Conservation (phyloP, 2,113 vertebrate genomes). For the Nothocercus nigrocapillus region DNA sequence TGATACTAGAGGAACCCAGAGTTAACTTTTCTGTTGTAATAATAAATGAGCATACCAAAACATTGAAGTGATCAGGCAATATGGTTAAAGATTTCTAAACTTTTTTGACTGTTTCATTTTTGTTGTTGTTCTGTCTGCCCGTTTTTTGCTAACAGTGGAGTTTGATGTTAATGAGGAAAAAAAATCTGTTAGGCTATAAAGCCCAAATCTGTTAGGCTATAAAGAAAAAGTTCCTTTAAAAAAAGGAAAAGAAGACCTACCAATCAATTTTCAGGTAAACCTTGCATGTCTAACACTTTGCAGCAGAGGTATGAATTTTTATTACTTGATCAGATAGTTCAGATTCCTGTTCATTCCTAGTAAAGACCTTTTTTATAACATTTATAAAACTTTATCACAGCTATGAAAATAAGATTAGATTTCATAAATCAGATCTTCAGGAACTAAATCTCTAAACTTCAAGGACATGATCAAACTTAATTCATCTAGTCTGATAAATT, state of each 20-base stretch:
- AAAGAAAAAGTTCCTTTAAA: constrained; percentile 65
- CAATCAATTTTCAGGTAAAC: constrained; percentile 74
- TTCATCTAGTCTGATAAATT: constrained; percentile 38
- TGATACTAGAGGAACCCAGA: not conserved
- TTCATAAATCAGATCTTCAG: constrained; percentile 78
- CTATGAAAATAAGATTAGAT: constrained; percentile 82
- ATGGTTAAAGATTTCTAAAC: not conserved
- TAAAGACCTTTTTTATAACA: constrained; percentile 79
- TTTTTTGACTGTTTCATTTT: constrained; percentile 16
- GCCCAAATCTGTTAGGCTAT: constrained; percentile 40
- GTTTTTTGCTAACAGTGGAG: constrained; percentile 54
- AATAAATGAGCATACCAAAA: not conserved
- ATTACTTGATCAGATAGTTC: constrained; percentile 76
- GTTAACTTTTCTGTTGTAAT: rapidly evolving
- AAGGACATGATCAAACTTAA: constrained; percentile 71
- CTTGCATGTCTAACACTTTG: constrained; percentile 62
- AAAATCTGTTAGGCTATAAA: constrained; percentile 49
- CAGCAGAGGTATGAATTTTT: constrained; percentile 73
- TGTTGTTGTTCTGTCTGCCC: constrained; percentile 51
- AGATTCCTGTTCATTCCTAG: constrained; percentile 75
- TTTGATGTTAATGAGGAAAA: constrained; percentile 73
- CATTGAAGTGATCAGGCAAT: not conserved
- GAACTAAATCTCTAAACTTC: constrained; percentile 61
- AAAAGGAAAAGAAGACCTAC: constrained; percentile 69
- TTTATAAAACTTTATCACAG: constrained; percentile 83